Base-by-base conservation (phyloP, 2,113 vertebrate species). In the Furnarius figulus region DNA sequence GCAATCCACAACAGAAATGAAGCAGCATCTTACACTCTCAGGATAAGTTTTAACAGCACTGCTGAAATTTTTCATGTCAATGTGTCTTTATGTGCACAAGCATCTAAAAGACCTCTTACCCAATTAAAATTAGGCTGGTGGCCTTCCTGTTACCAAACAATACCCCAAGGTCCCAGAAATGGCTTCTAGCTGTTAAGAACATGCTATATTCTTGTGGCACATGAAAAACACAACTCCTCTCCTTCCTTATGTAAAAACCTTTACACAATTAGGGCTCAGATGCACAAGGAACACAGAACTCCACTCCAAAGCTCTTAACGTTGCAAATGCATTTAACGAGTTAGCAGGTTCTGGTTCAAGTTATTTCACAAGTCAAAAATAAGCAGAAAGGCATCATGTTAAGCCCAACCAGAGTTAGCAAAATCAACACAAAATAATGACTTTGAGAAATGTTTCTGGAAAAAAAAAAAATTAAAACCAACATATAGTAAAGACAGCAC, bases 1-100 rank as follows among this genome's bases (percentile, higher is more conserved):
- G 86, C 86, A 90, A 92, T 85, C 49, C 62, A 89, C 80, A 80
- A 53, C 59, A 95, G 85, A 88, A 90, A 81, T 13, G 70, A 85
- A 90, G 93, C 80, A 93, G 49, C 22, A 92, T 65, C 92, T 68
- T 75, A 65, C 68, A 87, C 79, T 90, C 65, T 75, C 44, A 28
- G 4, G 25, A 33, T 20, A 70, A 59, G 53, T 68, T 78, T 92
- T 55, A 79, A 46, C 37, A 53, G 73, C 28, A 72, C 28, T 68
- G 28, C 55, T 61, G 18, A 44, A 6, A 31, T 85, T 59, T 68
- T 73, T 59, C 25, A 67, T 61, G 79, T 72, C 79, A 86, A 56
- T 44, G 47, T 81, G 55, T 78, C 90, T 93, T 92, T 68, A 78
- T 14, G 59, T 2, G 27, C 23, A 50, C 4, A 33, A 79, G 13